These are phyloP conservation scores for Chionis minor DNA, from an alignment of 2,113 vertebrate species.

Conservation along the genomic window DNA sequence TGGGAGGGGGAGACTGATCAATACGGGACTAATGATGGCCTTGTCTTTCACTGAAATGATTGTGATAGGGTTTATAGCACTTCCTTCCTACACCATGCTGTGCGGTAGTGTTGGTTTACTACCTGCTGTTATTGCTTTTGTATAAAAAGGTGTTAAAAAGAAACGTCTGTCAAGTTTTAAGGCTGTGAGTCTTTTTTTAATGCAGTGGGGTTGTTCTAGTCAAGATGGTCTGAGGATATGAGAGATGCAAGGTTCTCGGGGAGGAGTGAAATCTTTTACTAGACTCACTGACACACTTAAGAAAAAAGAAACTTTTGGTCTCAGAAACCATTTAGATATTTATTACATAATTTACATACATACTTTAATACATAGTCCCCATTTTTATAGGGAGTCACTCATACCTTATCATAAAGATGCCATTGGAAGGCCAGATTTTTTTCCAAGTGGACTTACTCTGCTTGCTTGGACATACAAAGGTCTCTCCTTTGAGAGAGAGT, in stretches of 20 bases:
- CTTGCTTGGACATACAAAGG: not conserved
- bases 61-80: conserved; percentile 45
- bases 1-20: conserved; percentile 41
- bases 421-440: not conserved
- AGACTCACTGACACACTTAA: not conserved
- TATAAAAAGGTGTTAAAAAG: conserved; percentile 60
- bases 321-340: not conserved
- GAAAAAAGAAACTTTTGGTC: not conserved
- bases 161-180: conserved; percentile 61
- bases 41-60: conserved; percentile 51
- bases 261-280: conserved; percentile 2
- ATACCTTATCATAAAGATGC: not conserved
- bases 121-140: conserved; percentile 61
- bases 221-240: not conserved
- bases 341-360: too few species aligned
- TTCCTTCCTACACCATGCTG: conserved; percentile 57
- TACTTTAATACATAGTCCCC: not conserved
- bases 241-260: not conserved
- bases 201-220: not conserved
- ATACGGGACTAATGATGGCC: conserved; percentile 8
- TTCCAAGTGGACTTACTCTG: not conserved
- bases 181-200: conserved; percentile 20
- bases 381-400: not conserved
- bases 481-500: not conserved
- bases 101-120: conserved; percentile 45